Evolutionary conservation across 1,140 invertebrate species (phyloP).

Genomic region (Planococcus citri): DNA sequence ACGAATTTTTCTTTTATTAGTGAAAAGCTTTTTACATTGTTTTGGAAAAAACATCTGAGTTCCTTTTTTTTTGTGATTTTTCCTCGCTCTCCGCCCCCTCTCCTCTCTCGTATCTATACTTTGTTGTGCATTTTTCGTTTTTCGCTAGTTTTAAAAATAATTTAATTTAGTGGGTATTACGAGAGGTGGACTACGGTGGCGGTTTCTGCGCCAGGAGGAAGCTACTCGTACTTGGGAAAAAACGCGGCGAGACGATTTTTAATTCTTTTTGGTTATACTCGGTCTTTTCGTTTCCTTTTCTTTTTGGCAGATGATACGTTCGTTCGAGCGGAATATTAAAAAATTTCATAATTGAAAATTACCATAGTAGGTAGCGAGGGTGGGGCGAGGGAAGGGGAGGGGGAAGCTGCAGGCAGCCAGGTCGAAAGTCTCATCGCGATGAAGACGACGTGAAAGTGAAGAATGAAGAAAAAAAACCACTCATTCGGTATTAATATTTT

Average conservation of each 20-base stretch:
- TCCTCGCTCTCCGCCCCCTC: background rate
- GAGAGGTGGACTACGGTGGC: too few relatives aligned
- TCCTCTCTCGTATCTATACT: background rate
- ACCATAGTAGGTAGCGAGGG: background rate
- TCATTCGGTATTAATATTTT: background rate
- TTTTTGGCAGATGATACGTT: background rate
- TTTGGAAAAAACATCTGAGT: conserved; percentile 12
- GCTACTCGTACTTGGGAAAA: too few relatives aligned
- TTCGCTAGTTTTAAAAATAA: background rate
- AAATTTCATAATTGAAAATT: background rate
- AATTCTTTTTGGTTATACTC: background rate
- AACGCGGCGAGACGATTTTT: background rate
- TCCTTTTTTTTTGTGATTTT: conserved; percentile 4
- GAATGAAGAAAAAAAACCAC: background rate
- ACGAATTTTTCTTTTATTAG: conserved; percentile 21
- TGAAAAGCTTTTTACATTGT: conserved; percentile 15
- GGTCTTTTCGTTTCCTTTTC: too few relatives aligned
- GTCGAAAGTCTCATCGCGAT: too few relatives aligned
- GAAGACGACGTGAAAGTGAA: too few relatives aligned
- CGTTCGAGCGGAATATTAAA: background rate
- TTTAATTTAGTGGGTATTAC: background rate
- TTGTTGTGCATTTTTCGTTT: background rate
- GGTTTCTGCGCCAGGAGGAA: too few relatives aligned
- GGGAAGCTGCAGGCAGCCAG: too few relatives aligned
- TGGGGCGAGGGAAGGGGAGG: too few relatives aligned